These are phyloP conservation scores for Chymomyza fuscimana DNA, from an alignment of 2,888 invertebrate genomes.

Conservation along the genomic window DNA sequence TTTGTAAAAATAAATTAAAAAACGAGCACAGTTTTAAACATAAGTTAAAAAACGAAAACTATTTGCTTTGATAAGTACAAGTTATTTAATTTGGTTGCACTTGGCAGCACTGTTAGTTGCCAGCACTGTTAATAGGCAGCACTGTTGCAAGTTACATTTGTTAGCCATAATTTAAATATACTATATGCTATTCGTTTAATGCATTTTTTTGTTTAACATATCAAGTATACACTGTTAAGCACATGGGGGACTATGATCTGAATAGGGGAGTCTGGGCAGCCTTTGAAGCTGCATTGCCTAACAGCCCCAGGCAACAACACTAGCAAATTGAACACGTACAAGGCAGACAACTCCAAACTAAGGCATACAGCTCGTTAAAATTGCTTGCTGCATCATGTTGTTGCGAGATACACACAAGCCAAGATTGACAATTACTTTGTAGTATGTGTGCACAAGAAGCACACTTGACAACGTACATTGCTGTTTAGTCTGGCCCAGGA, in stretches of 20 bases:
- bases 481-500: neutral
- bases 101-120: too few species aligned
- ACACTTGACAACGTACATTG: slow-evolving; percentile 33
- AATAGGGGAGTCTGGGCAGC: neutral
- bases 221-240: slow-evolving; percentile 27
- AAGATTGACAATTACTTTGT: slow-evolving; percentile 51
- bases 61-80: neutral
- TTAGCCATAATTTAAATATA: neutral
- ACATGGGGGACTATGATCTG: slow-evolving; percentile 37
- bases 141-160: neutral
- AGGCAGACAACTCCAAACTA: slow-evolving; percentile 10
- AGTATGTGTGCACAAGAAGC: slow-evolving; percentile 42
- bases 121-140: neutral
- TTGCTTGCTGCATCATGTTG: neutral
- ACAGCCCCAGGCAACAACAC: slow-evolving; percentile 33
- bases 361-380: neutral
- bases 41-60: slow-evolving; percentile 26
- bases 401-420: slow-evolving; percentile 5
- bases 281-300: neutral
- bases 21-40: neutral
- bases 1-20: slow-evolving; percentile 12
- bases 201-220: slow-evolving; percentile 14
- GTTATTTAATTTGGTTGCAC: too few species aligned
- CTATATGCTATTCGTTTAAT: neutral
- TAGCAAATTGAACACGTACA: slow-evolving; percentile 72